These are phyloP conservation scores for Heterotilapia buettikoferi DNA, from an alignment of 2,113 vertebrate species.

Conservation along the genomic window DNA sequence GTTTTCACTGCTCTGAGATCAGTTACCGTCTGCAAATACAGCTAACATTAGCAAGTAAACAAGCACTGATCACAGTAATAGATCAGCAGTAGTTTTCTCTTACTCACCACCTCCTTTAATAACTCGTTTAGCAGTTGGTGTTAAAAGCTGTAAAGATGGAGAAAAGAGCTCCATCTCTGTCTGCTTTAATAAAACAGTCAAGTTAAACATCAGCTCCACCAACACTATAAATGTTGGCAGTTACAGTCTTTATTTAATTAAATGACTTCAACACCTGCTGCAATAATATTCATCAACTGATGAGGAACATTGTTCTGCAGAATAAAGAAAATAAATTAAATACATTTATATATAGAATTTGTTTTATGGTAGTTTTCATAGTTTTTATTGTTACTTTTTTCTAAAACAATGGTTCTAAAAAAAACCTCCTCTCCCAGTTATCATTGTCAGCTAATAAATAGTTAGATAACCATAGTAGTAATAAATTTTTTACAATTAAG, in stretches of 20 bases:
- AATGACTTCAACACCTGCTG: background rate
- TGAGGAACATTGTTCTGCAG: background rate
- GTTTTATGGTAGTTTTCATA: background rate
- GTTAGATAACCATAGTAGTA: background rate
- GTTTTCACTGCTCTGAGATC: background rate
- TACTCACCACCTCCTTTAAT: background rate
- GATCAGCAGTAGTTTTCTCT: background rate
- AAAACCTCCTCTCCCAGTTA: fast-evolving
- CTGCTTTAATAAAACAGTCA: background rate
- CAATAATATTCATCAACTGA: background rate
- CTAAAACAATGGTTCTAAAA: background rate
- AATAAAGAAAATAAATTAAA: background rate
- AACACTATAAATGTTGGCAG: background rate
- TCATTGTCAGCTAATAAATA: background rate
- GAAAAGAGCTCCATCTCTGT: background rate
- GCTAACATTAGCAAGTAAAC: background rate
- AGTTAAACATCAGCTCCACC: background rate
- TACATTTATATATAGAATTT: background rate
- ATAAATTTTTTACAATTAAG: too few relatives aligned
- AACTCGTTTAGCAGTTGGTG: background rate
- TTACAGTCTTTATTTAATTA: background rate
- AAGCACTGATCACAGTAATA: background rate
- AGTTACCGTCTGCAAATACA: background rate
- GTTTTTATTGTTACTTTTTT: background rate
- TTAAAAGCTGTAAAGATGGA: background rate